Evolutionary conservation across 1,140 invertebrate species (phyloP).

Genomic region (Meteorus sp.): DNA sequence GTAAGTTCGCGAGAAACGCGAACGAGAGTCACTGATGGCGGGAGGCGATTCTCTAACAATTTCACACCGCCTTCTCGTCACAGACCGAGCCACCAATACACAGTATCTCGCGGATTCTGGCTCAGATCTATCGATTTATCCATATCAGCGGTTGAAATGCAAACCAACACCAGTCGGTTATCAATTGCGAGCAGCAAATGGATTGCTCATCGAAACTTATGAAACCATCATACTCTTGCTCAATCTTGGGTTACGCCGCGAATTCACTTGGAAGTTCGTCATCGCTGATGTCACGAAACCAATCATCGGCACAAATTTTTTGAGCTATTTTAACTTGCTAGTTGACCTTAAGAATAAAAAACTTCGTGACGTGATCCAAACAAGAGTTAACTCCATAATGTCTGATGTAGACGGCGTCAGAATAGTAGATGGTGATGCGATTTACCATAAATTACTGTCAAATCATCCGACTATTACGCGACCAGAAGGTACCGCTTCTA

Average conservation of each 20-base stretch:
- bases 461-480: slow-evolving; percentile 26
- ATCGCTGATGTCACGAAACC: slow-evolving; percentile 47
- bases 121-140: slow-evolving; percentile 41
- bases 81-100: slow-evolving; percentile 23
- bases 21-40: slow-evolving; percentile 31
- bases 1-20: slow-evolving; percentile 19
- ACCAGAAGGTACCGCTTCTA: background rate
- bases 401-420: background rate
- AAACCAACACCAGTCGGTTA: slow-evolving; percentile 18
- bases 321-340: slow-evolving; percentile 39
- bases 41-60: slow-evolving; percentile 20
- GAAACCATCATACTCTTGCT: slow-evolving; percentile 36
- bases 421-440: background rate
- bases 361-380: slow-evolving; percentile 40
- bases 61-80: slow-evolving; percentile 29
- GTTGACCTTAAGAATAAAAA: slow-evolving; percentile 39
- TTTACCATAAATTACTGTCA: background rate
- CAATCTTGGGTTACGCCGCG: slow-evolving; percentile 30
- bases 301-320: slow-evolving; percentile 54
- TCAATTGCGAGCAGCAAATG: slow-evolving; percentile 28
- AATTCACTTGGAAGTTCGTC: slow-evolving; percentile 47
- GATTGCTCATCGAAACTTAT: slow-evolving; percentile 42
- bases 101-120: slow-evolving; percentile 39
- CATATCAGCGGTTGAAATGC: slow-evolving; percentile 4
- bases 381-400: slow-evolving; percentile 4